Percentiles rank a stretch among this genome's conserved stretches.
These are phyloP conservation scores for Muscicapa striata DNA, from an alignment of 2,797 vertebrate genomes.

Conservation along the genomic window DNA sequence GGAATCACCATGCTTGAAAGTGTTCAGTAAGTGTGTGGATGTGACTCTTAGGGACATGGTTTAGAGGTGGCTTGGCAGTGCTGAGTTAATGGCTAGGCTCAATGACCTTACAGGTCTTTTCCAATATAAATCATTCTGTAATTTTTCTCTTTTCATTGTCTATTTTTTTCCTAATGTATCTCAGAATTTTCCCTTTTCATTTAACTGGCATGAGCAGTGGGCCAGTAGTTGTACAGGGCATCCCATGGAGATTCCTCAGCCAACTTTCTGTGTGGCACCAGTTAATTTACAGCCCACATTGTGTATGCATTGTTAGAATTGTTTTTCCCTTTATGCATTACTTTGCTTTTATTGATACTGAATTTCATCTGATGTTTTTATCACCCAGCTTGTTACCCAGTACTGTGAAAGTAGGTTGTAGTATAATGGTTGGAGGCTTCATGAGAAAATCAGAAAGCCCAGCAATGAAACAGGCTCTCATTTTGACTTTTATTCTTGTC, in stretches of 20 bases:
- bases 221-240: background rate
- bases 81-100: background rate
- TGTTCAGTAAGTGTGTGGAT: background rate
- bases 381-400: slow-evolving; percentile 26
- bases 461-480: background rate
- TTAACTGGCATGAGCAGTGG: background rate
- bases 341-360: slow-evolving; percentile 46
- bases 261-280: background rate
- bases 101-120: background rate
- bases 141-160: background rate
- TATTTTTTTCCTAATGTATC: background rate
- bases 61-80: background rate
- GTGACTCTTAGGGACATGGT: background rate
- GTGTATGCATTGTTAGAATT: background rate
- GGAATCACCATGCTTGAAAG: background rate
- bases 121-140: background rate
- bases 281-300: slow-evolving; percentile 1
- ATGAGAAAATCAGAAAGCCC: background rate
- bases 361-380: slow-evolving; percentile 49
- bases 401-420: background rate
- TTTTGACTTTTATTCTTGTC: slow-evolving; percentile 42
- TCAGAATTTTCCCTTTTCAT: background rate
- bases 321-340: slow-evolving; percentile 22
- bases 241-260: background rate
- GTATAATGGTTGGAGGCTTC: background rate